phyloP scores from a whole-genome alignment of 2,113 vertebrate species.

The Zootoca vivipara region DNA sequence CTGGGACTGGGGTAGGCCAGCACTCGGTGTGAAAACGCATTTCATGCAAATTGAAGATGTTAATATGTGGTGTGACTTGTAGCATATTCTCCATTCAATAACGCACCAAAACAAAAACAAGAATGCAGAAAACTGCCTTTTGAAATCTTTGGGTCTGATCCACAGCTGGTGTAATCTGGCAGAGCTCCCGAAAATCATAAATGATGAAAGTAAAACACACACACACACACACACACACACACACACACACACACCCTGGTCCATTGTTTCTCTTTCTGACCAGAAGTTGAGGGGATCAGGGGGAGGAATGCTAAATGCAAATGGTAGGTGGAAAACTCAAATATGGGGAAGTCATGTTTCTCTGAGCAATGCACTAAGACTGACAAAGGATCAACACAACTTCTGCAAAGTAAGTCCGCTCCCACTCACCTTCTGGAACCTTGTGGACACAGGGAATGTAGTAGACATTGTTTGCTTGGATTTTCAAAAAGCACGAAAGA shows the following conservation, averaged over 20 bases:
- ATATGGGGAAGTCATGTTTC: background rate
- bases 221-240: background rate
- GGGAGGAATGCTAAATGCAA: background rate
- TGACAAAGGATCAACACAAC: background rate
- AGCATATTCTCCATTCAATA: conserved; percentile 14
- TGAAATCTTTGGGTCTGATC: background rate
- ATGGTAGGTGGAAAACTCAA: background rate
- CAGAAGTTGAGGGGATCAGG: background rate
- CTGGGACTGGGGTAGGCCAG: conserved; percentile 1
- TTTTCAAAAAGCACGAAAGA: background rate
- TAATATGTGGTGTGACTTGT: conserved; percentile 21
- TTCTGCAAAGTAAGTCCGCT: background rate
- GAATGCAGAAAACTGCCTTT: background rate
- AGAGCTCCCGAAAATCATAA: background rate
- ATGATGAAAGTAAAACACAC: background rate
- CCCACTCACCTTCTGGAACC: background rate
- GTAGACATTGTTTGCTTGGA: background rate
- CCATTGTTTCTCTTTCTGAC: background rate
- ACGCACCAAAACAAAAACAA: background rate
- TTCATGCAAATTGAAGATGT: conserved; percentile 25
- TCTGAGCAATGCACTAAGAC: background rate
- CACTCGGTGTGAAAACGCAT: background rate
- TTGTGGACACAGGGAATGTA: background rate
- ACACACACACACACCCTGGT: background rate
- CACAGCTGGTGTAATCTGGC: conserved; percentile 29